Evolutionary conservation across 2,888 invertebrate species (phyloP), one percentile per base, ranked within the genome.

Genomic region (Gisinianus flammeolus): DNA sequence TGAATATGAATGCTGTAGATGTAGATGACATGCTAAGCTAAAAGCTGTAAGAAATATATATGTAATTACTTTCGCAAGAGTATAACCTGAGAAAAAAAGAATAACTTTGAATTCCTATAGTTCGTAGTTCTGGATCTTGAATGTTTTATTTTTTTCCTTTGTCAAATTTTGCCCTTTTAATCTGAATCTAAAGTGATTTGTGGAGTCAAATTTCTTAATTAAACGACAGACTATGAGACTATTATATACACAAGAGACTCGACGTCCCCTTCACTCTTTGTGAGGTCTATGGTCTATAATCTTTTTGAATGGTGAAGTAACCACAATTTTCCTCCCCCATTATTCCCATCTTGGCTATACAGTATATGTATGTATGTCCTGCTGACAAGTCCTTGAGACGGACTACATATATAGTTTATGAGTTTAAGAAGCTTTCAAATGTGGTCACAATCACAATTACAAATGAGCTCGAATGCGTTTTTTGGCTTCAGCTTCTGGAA

Each of bases 381-480:
- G 24, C 66, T 66, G 66, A 66, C 31, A 66, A 66, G 30, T 28
- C 31, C 28, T 30, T 28, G n/a, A 44, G 35, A 44, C 44, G 2
- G 8, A 44, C 16, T 22, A 24, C 62, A 12, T 67, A 33, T 31
- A 22, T 67, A 31, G 67, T 67, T 67, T 67, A 67, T 67, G 67
- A 31, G 67, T 67, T 67, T 67, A 67, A 67, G 31, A 31, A 30
- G 67, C 67, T 67, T 67, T 3, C 22, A 67, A 67, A 24, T 70
- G 70, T 70, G 54, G 28, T 28, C 70, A 70, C n/a, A n/a, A n/a
- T n/a, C n/a, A 71, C 54, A 64, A 62, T 73, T 73, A 73, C 62
- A 73, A 64, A 73, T 73, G 62, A 73, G 33, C 62, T 64, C 16
- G 58, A 73, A 73, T 73, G 73, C 62, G 73, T 73, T 73, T 58